Evolutionary conservation across 2,113 vertebrate species (phyloP), one percentile per base, ranked within the genome.

Genomic region (Cariama cristata): DNA sequence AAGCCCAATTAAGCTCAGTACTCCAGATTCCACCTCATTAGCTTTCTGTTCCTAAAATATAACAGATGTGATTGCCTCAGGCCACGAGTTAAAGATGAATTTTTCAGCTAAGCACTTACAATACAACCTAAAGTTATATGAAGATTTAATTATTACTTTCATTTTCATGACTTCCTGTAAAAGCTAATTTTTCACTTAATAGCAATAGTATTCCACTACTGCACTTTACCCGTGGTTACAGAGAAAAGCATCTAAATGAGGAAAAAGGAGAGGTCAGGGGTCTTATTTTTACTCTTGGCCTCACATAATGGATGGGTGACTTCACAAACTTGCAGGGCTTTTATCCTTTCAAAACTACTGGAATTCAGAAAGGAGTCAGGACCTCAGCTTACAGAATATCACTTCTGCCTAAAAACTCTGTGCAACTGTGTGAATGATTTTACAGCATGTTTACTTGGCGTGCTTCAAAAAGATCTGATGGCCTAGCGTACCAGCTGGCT

Each of bases 1-100:
- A 98, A 98, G 98, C 98, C 98, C 98, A 98, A 98, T 98, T 98
- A 98, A 98, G 98, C 98, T 98, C 98, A 98, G 97, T 98, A 98
- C 98, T 98, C 97, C 96, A 98, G 96, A 98, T 98, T 98, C 98
- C 98, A 98, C 98, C 97, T 98, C 98, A 98, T 98, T 98, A 98
- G 98, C 98, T 98, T 98, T 98, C 98, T 98, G 97, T 98, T 98
- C 97, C 98, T 98, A 98, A 98, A 98, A 98, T 98, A 98, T 98
- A 98, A 98, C 98, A 98, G 98, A 98, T 98, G 98, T 98, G 98
- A 98, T 98, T 98, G 98, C 98, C 98, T 97, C 96, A 88, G 98
- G 98, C 98, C 98, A 97, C 92, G 97, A 98, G 98, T 98, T 98
- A 97, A 97, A 98, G 98, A 98, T 47, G 55, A 97, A 95, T 97